Evolutionary conservation across 2,797 vertebrate species (phyloP).

Genomic region (Lacerta viridis): DNA sequence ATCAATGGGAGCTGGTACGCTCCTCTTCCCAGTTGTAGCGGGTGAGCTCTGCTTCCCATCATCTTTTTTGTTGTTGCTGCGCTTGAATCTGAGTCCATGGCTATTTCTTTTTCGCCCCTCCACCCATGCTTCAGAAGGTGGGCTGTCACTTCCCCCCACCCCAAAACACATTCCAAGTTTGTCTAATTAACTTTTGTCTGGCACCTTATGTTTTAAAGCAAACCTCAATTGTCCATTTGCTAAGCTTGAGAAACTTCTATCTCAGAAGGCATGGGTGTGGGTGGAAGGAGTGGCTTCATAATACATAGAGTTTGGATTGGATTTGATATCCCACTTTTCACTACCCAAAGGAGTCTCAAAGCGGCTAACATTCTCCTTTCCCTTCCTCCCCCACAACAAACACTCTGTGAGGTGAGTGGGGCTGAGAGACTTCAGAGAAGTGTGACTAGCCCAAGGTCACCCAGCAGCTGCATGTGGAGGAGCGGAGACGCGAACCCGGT

Average conservation of each 20-base stretch:
- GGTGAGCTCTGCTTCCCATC: not conserved
- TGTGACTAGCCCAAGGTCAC: too few relatives aligned
- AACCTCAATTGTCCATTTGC: not conserved
- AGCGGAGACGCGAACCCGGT: too few relatives aligned
- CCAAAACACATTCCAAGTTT: not conserved
- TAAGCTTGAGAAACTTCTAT: not conserved
- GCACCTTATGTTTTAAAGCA: not conserved
- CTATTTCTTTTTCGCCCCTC: not conserved
- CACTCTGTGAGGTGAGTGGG: too few relatives aligned
- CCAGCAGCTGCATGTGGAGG: too few relatives aligned
- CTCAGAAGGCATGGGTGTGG: not conserved
- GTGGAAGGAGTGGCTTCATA: not conserved
- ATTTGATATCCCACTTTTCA: too few relatives aligned
- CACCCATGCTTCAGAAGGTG: not conserved
- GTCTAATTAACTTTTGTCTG: not conserved
- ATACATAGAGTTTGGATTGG: too few relatives aligned
- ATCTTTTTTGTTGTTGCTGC: not conserved
- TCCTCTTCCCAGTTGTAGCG: not conserved
- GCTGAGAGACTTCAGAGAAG: too few relatives aligned
- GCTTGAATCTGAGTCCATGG: too few relatives aligned
- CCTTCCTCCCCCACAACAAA: too few relatives aligned
- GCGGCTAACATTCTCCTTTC: too few relatives aligned
- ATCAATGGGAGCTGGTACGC: not conserved
- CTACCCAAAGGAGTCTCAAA: too few relatives aligned
- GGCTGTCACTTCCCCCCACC: not conserved